Base-by-base conservation (phyloP, 2,888 invertebrate genomes). In the Dynastes hyllus region DNA sequence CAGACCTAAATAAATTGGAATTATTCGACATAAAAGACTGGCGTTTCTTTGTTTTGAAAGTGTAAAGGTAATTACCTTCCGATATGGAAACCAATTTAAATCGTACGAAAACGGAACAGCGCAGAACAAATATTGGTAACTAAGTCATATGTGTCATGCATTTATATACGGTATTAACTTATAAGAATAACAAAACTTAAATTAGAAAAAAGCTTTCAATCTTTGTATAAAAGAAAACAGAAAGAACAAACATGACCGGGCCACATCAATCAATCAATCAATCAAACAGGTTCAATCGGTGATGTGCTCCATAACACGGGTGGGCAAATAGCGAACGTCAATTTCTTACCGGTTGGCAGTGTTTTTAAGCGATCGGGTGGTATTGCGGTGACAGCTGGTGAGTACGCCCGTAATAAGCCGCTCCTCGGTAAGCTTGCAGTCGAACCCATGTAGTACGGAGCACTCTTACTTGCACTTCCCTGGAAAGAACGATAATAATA, bases 391-490 rank as follows among this genome's bases (percentile, higher is more conserved):
- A 91, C 89, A 11, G 92, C 92, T 11, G 94, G 93, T 13, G 94
- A 93, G 86, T 93, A 94, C 0, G 94, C 92, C 71, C 94, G 90
- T 66, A 94, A 88, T 81, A 93, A 89, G 2, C 94, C 92, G 9
- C 93, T 93, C 27, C 94, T 90, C 0, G 94, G 94, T 77, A 95
- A 88, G 8, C 94, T 94, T 0, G 90, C 87, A 61, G 92, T 92
- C 6, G 91, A 91, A 1, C 93, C 93, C 90, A 95, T 94, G 88
- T 94, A 95, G 87, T 94, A 95, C 2, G 93, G 93, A 13, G 92
- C 92, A 83, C 92, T 92, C 86, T 91, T 91, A 55, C 90, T 88
- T 71, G 89, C 87, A 84, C 90, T 90, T 83, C 90, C 90, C 92
- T 92, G 89, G n/a, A 89, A 78, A 66, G 45, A 78, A 78, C 51